phyloP scores from a whole-genome alignment of 2,113 vertebrate genomes.

The Pionites leucogaster region DNA sequence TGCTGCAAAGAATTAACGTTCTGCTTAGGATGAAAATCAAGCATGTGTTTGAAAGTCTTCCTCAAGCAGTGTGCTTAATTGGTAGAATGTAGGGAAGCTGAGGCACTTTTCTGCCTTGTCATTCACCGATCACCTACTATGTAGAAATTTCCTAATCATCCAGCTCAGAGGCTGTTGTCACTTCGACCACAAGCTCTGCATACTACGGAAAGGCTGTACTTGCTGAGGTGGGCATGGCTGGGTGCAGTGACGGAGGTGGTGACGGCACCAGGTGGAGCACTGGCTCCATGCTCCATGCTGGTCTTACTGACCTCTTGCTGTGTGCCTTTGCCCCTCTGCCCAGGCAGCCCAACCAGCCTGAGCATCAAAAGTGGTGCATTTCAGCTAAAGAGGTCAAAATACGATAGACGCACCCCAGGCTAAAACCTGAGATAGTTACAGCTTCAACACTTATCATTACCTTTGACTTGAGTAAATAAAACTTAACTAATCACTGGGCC shows the following conservation, averaged over 20 bases:
- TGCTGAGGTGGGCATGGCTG: neutral
- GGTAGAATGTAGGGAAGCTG: neutral
- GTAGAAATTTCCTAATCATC: neutral
- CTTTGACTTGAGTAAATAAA: neutral
- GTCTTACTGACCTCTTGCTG: neutral
- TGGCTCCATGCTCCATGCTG: neutral
- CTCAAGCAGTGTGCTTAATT: neutral
- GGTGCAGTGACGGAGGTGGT: neutral
- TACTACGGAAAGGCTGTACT: neutral
- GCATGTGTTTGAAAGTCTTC: neutral
- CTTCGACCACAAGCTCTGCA: neutral
- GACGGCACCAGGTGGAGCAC: neutral
- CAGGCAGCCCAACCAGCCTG: neutral
- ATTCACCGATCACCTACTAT: neutral
- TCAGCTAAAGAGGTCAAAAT: neutral
- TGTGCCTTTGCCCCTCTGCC: fast-evolving
- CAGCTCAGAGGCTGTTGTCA: neutral
- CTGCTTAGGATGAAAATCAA: neutral
- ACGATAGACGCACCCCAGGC: neutral
- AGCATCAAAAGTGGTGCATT: neutral
- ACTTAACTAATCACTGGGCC: neutral
- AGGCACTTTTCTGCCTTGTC: neutral
- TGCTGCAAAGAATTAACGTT: neutral
- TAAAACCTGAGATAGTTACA: neutral
- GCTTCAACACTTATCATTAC: neutral